Conservation (phyloP, 2,888 invertebrate species). For the Seira sanloemensis region DNA sequence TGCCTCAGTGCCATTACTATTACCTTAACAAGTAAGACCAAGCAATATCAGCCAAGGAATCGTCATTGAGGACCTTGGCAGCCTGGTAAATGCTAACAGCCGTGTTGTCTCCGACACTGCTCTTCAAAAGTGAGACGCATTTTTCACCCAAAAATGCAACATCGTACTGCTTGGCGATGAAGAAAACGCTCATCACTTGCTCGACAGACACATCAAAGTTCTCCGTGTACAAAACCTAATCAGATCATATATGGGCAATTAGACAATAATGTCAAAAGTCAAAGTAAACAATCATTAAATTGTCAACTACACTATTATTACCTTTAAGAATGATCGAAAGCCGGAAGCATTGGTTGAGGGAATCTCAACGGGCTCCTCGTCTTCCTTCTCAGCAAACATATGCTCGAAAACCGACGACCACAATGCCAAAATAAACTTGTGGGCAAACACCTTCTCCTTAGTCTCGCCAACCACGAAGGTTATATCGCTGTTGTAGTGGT, state of each 20-base stretch:
- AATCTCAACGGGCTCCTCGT: constrained; percentile 65
- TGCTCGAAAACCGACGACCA: constrained; percentile 65
- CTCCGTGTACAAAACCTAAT: constrained; percentile 67
- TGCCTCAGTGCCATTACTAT: not conserved
- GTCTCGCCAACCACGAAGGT: constrained; percentile 61
- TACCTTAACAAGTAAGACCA: constrained; percentile 65
- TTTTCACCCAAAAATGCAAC: constrained; percentile 67
- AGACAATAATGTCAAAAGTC: not conserved
- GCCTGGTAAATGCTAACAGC: constrained; percentile 68
- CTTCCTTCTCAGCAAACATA: constrained; percentile 54
- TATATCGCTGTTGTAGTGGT: constrained; percentile 62
- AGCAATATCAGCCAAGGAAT: constrained; percentile 64
- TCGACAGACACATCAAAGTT: constrained; percentile 69
- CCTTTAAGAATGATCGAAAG: constrained; percentile 68
- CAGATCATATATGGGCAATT: not conserved
- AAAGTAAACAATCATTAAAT: not conserved
- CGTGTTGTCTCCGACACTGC: constrained; percentile 68
- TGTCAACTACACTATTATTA: not conserved
- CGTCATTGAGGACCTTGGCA: constrained; percentile 66
- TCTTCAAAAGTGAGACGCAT: constrained; percentile 63
- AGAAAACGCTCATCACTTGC: constrained; percentile 68
- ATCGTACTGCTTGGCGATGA: constrained; percentile 66
- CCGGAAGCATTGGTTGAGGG: constrained; percentile 55
- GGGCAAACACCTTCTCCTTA: constrained; percentile 64
- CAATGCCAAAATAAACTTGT: constrained; percentile 62